A percentile compares a stretch with the other conserved stretches of the same genome.
Evolutionary conservation across 2,113 vertebrate species (phyloP).

Genomic region (Crotalus horridus): DNA sequence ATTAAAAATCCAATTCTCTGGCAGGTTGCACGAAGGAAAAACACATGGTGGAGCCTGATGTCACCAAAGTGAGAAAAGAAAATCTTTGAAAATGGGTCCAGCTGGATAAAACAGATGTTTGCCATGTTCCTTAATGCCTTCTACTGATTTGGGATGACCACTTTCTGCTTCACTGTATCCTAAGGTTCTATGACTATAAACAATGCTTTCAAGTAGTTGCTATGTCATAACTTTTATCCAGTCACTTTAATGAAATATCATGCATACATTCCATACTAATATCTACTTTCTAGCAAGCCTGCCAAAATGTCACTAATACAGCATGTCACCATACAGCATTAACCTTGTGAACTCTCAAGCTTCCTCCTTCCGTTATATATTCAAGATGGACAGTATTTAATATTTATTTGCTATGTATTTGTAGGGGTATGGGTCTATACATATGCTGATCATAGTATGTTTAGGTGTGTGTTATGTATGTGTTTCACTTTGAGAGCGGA

Average conservation of each 20-base stretch:
- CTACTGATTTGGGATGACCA: not conserved
- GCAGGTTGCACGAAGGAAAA: not conserved
- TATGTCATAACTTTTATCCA: not conserved
- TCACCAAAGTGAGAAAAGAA: not conserved
- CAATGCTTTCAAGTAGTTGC: not conserved
- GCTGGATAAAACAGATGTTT: not conserved
- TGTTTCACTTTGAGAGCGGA: no score
- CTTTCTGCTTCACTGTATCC: not conserved
- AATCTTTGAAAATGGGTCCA: not conserved
- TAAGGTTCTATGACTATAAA: not conserved
- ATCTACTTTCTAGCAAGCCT: not conserved
- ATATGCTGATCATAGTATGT: no score
- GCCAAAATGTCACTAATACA: not conserved
- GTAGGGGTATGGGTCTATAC: no score
- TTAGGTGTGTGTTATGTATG: no score
- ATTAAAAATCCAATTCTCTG: conserved; percentile 16
- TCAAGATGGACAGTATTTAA: no score
- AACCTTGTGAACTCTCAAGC: no score
- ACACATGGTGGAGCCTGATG: accelerated
- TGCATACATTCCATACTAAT: not conserved
- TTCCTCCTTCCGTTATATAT: no score
- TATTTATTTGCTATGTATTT: no score
- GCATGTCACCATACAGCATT: no score
- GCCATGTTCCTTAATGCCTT: not conserved
- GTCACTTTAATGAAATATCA: not conserved